Conservation (phyloP, 2,797 vertebrate species). For the Myoxocephalus aenaeus region DNA sequence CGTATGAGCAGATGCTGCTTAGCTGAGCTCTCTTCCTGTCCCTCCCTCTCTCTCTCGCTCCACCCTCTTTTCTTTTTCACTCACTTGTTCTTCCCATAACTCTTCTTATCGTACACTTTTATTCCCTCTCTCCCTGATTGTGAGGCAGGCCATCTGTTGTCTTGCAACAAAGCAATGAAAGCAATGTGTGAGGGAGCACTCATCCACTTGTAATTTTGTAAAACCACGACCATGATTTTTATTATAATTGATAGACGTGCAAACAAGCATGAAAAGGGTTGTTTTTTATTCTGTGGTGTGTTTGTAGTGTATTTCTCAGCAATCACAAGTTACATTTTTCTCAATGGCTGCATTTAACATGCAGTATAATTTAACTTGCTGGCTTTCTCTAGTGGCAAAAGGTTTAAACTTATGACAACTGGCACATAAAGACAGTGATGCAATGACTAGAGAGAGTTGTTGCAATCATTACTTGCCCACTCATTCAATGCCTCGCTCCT, state of each 20-base stretch:
- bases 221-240: neutral
- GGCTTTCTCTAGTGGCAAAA: slow-evolving; percentile 3
- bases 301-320: neutral
- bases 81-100: slow-evolving; percentile 27
- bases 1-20: slow-evolving; percentile 52
- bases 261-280: neutral
- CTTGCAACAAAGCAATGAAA: slow-evolving; percentile 18
- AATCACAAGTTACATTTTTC: neutral
- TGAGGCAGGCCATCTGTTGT: slow-evolving; percentile 51
- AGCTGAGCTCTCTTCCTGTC: neutral
- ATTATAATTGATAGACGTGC: neutral
- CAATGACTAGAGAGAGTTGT: slow-evolving; percentile 32
- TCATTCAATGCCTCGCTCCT: slow-evolving; percentile 1
- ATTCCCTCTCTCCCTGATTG: slow-evolving; percentile 39
- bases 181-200: slow-evolving; percentile 10
- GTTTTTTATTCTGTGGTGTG: neutral
- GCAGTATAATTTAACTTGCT: neutral
- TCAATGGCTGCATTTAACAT: neutral
- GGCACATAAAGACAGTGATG: slow-evolving; percentile 18
- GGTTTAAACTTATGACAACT: slow-evolving; percentile 4
- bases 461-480: neutral
- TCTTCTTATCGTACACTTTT: slow-evolving; percentile 30
- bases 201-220: slow-evolving; percentile 19
- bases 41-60: neutral
- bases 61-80: neutral